Percentiles rank a stretch among this genome's conserved stretches.
Conservation (phyloP, 2,113 vertebrate genomes). For the Hippopotamus amphibius region DNA sequence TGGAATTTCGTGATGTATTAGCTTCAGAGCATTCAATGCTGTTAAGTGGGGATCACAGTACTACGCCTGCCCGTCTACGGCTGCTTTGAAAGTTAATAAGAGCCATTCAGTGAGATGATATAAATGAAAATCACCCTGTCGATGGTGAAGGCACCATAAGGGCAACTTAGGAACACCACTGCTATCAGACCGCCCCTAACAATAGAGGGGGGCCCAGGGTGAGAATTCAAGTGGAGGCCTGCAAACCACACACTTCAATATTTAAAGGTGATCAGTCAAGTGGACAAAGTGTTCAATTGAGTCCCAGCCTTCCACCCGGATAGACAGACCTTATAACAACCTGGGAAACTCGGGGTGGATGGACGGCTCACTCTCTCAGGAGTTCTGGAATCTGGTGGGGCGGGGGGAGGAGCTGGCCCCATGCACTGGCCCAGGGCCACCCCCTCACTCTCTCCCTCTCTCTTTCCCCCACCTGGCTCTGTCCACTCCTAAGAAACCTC, state of each 20-base stretch:
- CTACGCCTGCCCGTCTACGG: not conserved
- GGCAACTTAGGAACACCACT: no score
- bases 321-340: not conserved
- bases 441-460: accelerated
- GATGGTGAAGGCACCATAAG: accelerated
- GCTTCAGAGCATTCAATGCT: accelerated
- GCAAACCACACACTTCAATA: not conserved
- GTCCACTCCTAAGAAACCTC: not conserved
- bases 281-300: not conserved
- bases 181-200: accelerated
- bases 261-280: not conserved
- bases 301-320: not conserved
- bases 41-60: accelerated
- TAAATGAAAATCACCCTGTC: not conserved
- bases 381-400: accelerated
- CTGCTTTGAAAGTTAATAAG: not conserved
- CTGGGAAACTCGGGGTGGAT: not conserved
- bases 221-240: not conserved
- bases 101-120: accelerated
- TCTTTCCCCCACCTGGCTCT: not conserved
- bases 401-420: accelerated
- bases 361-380: not conserved
- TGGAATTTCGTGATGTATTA: not conserved
- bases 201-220: accelerated
- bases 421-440: not conserved